Evolutionary conservation across 2,888 invertebrate species (phyloP).

Genomic region (Byasa hedistus): DNA sequence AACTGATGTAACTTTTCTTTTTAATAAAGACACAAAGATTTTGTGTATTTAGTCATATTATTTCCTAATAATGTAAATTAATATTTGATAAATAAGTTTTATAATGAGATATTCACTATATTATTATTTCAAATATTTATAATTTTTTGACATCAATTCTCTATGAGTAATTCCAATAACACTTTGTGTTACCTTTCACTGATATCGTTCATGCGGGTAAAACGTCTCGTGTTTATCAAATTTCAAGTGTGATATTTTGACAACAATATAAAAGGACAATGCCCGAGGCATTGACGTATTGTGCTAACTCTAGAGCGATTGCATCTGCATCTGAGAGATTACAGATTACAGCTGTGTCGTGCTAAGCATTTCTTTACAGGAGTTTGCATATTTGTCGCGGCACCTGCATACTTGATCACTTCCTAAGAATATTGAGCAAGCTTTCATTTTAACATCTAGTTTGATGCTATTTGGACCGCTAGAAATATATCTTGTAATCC

Average conservation of each 20-base stretch:
- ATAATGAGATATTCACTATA: too few species aligned
- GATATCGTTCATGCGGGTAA: neutral
- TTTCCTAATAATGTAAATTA: too few species aligned
- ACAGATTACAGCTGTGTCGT: constrained; percentile 36
- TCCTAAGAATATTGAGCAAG: constrained; percentile 16
- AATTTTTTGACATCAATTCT: neutral
- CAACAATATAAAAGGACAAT: constrained; percentile 46
- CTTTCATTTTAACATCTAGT: neutral
- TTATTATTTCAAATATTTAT: too few species aligned
- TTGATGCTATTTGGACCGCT: neutral
- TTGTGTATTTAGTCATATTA: too few species aligned
- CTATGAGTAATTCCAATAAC: neutral
- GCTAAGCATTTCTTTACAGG: constrained; percentile 36
- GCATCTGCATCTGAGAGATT: constrained; percentile 40
- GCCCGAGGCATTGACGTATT: constrained; percentile 39
- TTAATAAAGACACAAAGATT: too few species aligned
- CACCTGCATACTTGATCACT: constrained; percentile 12
- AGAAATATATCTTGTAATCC: too few species aligned
- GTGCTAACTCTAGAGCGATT: constrained; percentile 42
- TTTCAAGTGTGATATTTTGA: constrained; percentile 38
- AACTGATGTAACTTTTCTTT: too few species aligned
- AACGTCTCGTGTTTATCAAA: constrained; percentile 25
- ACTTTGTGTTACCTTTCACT: neutral
- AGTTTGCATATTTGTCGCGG: constrained; percentile 20
- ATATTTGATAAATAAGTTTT: too few species aligned